A percentile compares a stretch with the other conserved stretches of the same genome.
phyloP scores from a whole-genome alignment of 2,113 vertebrate species.

The Turdus rufiventris region DNA sequence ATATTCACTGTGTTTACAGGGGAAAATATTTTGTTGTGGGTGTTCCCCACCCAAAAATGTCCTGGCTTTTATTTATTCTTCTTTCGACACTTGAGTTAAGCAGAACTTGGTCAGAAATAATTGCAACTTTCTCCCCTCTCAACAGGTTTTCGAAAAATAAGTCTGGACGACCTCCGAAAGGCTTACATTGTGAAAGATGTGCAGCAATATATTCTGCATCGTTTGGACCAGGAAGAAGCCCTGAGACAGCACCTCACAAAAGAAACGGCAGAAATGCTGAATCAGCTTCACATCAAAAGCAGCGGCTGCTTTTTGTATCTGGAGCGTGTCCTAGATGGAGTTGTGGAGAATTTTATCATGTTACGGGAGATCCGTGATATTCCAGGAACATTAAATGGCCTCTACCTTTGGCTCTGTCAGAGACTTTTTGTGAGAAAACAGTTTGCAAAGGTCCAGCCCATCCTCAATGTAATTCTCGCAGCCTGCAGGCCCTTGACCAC shows the following conservation, averaged over 20 bases:
- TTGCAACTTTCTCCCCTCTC: background rate
- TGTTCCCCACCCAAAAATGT: background rate
- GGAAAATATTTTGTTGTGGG: background rate
- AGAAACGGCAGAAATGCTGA: slow-evolving; percentile 97
- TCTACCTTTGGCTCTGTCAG: slow-evolving; percentile 99
- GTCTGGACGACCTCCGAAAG: slow-evolving; percentile 94
- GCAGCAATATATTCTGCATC: slow-evolving; percentile 96
- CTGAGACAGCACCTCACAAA: slow-evolving; percentile 96
- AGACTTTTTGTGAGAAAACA: slow-evolving; percentile 98
- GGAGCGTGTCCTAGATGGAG: slow-evolving; percentile 94
- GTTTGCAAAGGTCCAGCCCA: slow-evolving; percentile 96
- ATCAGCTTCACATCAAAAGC: slow-evolving; percentile 99
- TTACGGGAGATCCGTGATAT: slow-evolving; percentile 96
- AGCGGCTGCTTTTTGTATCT: slow-evolving; percentile 97
- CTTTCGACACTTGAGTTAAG: background rate
- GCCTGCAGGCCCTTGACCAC: slow-evolving; percentile 89
- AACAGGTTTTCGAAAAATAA: slow-evolving; percentile 95
- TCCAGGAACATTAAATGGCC: slow-evolving; percentile 93
- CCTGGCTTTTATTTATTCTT: background rate
- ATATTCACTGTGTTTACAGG: background rate
- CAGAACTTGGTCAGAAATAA: background rate
- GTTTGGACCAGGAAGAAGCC: slow-evolving; percentile 95
- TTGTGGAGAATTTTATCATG: slow-evolving; percentile 97
- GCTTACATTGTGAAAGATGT: slow-evolving; percentile 98
- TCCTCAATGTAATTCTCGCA: slow-evolving; percentile 94